phyloP scores from a whole-genome alignment of 2,888 invertebrate genomes.

The Drosophila lacicola region DNA sequence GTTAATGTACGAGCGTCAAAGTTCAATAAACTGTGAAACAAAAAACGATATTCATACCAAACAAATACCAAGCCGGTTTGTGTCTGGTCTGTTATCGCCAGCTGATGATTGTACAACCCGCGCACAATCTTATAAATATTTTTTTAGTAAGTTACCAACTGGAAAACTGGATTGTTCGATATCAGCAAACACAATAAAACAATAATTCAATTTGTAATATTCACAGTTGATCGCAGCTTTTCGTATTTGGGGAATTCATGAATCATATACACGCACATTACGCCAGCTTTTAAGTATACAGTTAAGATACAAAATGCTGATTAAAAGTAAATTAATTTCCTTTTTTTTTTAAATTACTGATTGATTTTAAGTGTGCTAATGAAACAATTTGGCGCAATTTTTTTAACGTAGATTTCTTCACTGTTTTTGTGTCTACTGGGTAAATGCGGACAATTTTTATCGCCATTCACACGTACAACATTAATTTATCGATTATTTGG shows the following conservation, averaged over 20 bases:
- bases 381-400: neutral
- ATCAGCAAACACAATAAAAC: neutral
- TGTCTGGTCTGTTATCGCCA: slow-evolving; percentile 8
- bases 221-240: neutral
- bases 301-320: too few relatives aligned
- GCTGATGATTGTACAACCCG: slow-evolving; percentile 18
- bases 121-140: slow-evolving; percentile 11
- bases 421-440: slow-evolving; percentile 3
- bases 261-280: neutral
- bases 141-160: neutral
- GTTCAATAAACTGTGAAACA: slow-evolving; percentile 77
- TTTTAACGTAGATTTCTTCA: neutral
- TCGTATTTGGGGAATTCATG: neutral
- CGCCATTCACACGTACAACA: slow-evolving; percentile 8
- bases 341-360: too few relatives aligned
- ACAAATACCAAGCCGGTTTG: slow-evolving; percentile 62
- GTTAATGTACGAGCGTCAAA: slow-evolving; percentile 58
- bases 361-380: too few relatives aligned
- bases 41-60: slow-evolving; percentile 25
- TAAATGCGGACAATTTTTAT: neutral
- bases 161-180: neutral
- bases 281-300: too few relatives aligned
- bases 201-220: neutral
- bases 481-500: slow-evolving; percentile 1
- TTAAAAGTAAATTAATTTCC: neutral